Evolutionary conservation across 2,888 invertebrate species (phyloP), one percentile per base, ranked within the genome.

Genomic region (Monopis laevigella): DNA sequence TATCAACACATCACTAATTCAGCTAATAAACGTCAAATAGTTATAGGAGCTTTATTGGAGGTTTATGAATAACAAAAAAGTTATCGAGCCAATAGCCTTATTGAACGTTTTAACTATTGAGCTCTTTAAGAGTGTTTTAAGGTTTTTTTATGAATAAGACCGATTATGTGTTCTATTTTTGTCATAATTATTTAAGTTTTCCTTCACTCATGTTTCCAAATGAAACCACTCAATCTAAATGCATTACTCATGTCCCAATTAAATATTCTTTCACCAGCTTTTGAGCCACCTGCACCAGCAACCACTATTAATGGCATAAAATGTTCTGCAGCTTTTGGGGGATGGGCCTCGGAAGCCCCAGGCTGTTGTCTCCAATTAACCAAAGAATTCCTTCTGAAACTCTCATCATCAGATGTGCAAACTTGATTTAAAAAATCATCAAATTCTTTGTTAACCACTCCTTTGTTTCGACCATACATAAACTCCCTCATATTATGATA

Each of bases 401-500:
- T 53, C 24, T 66, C 65, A 29, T 59, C 62, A 1, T 64, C 62
- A 0, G 62, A 54, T 1, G 72, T 69, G 42, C 77, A 80, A 1
- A 68, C 59, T 45, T 54, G 59, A n/a, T 60, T 54, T 16, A 80
- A 52, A 51, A 60, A 80, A 5, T 68, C 62, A 51, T 80, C 80
- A 61, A 80, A 80, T 5, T 69, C 68, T 26, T 58, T 51, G 48
- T 80, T 80, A 0, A 78, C 56, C 14, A 77, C 70, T 0, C 56
- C 49, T 4, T 50, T 47, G 4, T 56, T 11, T 28, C 65, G 49
- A 2, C 54, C 53, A 1, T 45, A 52, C 51, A 49, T 61, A 40
- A 80, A 80, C 40, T 69, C 70, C 43, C 72, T 58, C 80, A 80
- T 80, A 35, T 80, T 80, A 32, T 80, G 80, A 29, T 73, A 80